Evolutionary conservation across 2,888 invertebrate genomes (phyloP).

Genomic region (Notodonta ziczac): DNA sequence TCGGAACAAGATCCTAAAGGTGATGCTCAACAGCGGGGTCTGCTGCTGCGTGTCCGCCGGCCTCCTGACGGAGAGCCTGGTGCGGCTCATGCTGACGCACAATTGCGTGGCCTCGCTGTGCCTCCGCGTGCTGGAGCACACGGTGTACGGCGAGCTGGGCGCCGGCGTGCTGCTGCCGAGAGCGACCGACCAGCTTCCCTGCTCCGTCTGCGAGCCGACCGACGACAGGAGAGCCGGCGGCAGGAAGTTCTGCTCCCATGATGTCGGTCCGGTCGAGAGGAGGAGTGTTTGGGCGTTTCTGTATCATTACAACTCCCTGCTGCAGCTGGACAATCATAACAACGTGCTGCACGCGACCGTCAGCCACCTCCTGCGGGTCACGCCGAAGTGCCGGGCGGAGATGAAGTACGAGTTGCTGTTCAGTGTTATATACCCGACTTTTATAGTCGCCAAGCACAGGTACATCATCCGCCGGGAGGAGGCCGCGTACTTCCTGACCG

Average conservation of each 20-base stretch:
- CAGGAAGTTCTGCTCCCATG: conserved; percentile 61
- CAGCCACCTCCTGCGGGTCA: conserved; percentile 84
- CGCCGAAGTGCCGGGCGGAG: conserved; percentile 80
- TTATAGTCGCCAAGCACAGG: conserved; percentile 80
- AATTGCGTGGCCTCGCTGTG: conserved; percentile 66
- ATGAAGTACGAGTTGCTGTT: conserved; percentile 85
- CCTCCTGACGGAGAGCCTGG: conserved; percentile 75
- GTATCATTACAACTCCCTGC: conserved; percentile 82
- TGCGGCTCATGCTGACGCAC: conserved; percentile 75
- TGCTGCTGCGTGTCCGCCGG: conserved; percentile 87
- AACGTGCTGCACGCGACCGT: conserved; percentile 83
- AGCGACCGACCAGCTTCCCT: conserved; percentile 71
- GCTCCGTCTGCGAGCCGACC: conserved; percentile 70
- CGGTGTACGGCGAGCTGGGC: conserved; percentile 85
- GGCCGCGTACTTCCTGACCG: conserved; percentile 83
- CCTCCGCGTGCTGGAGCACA: conserved; percentile 83
- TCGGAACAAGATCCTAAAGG: conserved; percentile 77
- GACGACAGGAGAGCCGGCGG: conserved; percentile 55
- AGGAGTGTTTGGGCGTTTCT: conserved; percentile 83
- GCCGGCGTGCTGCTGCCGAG: conserved; percentile 66
- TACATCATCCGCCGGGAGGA: conserved; percentile 76
- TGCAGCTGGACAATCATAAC: conserved; percentile 81
- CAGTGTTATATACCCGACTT: conserved; percentile 85
- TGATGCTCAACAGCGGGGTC: conserved; percentile 83
- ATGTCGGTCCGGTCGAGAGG: conserved; percentile 59